These are phyloP conservation scores for Rhamnusium bicolor DNA, from an alignment of 2,888 invertebrate genomes.

Conservation along the genomic window DNA sequence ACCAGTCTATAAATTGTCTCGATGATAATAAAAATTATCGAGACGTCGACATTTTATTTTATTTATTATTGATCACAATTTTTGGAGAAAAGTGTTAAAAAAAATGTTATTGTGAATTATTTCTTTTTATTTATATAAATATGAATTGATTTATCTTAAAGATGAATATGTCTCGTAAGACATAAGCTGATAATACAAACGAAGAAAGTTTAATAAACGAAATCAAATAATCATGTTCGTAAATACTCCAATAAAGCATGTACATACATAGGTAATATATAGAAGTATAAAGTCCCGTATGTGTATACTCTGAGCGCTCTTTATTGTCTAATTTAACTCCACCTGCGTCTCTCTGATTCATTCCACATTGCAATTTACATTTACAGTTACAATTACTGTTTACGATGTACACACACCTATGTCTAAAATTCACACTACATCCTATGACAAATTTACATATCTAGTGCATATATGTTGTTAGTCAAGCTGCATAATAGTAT, in stretches of 20 bases:
- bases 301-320: not conserved
- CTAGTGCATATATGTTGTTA: conserved; percentile 21
- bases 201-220: too few relatives aligned
- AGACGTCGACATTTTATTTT: too few relatives aligned
- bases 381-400: conserved; percentile 39
- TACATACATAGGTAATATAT: not conserved
- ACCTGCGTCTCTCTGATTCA: conserved; percentile 38
- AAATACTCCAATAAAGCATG: not conserved
- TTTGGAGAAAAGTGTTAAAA: too few relatives aligned
- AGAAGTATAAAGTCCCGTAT: conserved; percentile 6
- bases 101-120: too few relatives aligned
- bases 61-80: too few relatives aligned
- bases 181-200: not conserved
- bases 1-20: too few relatives aligned
- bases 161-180: not conserved
- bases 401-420: conserved; percentile 20
- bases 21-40: too few relatives aligned
- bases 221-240: not conserved
- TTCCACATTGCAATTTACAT: conserved; percentile 37
- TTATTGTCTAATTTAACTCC: conserved; percentile 2
- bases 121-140: not conserved
- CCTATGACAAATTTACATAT: conserved; percentile 20
- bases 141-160: not conserved
- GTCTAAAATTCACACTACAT: conserved; percentile 5
- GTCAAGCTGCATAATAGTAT: not conserved